Evolutionary conservation across 2,113 vertebrate species (phyloP), one percentile per base, ranked within the genome.

Genomic region (Nibea coibor): DNA sequence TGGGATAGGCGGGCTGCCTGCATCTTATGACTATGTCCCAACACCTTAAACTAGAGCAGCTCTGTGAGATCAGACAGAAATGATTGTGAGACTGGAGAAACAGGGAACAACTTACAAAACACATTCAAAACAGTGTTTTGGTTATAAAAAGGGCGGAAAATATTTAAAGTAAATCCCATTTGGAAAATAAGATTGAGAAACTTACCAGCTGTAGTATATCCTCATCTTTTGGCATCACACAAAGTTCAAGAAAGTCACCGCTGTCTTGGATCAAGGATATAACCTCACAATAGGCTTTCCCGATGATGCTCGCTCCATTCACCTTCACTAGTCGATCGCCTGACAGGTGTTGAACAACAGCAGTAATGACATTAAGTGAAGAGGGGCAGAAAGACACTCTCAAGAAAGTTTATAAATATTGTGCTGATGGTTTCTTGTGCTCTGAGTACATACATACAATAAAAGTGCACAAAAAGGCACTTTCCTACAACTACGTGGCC

Each of bases 151-250:
- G 14, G 3, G 5, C 20, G 16, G 31, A 4, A 51, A 57, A 68
- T 14, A 0, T 16, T 22, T 17, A 9, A 51, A 24, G 8, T 51
- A 6, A 80, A 75, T 1, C 2, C 20, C 20, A 54, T 56, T 48
- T 15, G 5, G 26, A 63, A 58, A 72, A 50, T 0, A 22, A 3
- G 20, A 67, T 5, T 42, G 26, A 24, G 43, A 79, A 71, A 81
- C 93, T 90, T 86, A 95, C 95, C 91, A 99, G 87, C 22, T 99
- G 98, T 71, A 99, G 95, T 81, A 99, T 98, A 82, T 99, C 98
- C 89, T 99, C 98, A 82, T 99, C 98, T 96, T 99, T 99, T 90
- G 98, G 98, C 98, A 99, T 99, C 74, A 99, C 97, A 87, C 97
- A 98, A 84, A 99, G 97, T 86, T 98, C 97, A 89, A 99, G 94